A percentile compares a stretch with the other conserved stretches of the same genome.
Evolutionary conservation across 2,113 vertebrate genomes (phyloP).

Genomic region (Chlorocebus sabaeus): DNA sequence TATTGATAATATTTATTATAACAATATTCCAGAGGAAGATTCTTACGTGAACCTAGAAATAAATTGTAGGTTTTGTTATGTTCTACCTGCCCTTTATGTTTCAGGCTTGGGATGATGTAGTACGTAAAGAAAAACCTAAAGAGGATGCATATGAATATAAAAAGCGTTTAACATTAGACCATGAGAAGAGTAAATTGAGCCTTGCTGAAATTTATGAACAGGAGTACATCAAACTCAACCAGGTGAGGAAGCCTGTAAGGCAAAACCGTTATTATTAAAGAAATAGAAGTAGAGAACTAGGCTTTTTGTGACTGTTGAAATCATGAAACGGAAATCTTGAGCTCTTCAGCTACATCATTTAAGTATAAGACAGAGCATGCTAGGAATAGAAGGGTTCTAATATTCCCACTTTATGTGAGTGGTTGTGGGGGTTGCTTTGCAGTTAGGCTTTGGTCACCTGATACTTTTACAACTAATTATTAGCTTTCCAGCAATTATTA

Average conservation of each 20-base stretch:
- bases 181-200: constrained; percentile 98
- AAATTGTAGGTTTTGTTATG: background rate
- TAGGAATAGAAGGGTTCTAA: background rate
- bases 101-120: constrained; percentile 96
- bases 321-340: background rate
- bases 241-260: constrained; percentile 83
- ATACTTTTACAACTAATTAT: background rate
- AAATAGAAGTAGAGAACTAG: background rate
- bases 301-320: background rate
- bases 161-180: constrained; percentile 93
- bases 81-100: background rate
- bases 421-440: background rate
- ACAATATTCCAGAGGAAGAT: background rate
- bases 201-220: constrained; percentile 97
- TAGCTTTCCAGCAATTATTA: background rate
- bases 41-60: background rate
- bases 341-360: background rate
- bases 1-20: too few species aligned
- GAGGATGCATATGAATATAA: constrained; percentile 95
- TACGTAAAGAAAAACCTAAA: constrained; percentile 95
- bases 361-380: background rate
- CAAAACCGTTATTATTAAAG: background rate
- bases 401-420: background rate
- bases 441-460: background rate
- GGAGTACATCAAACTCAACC: constrained; percentile 93